Evolutionary conservation across 2,797 vertebrate genomes (phyloP).

Genomic region (Sebastes itinus): DNA sequence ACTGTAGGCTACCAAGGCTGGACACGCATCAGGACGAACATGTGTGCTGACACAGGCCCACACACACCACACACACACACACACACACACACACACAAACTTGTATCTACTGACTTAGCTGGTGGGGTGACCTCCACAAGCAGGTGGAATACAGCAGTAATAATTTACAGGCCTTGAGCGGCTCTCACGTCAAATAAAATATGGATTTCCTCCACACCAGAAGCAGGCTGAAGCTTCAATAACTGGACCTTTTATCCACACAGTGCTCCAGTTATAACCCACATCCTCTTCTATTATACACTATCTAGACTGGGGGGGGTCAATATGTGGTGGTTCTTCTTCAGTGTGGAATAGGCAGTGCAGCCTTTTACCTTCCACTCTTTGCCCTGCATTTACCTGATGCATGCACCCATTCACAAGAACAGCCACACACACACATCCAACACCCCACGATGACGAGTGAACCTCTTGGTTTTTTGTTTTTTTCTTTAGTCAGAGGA

Average conservation of each 20-base stretch:
- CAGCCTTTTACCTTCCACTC: slow-evolving; percentile 9
- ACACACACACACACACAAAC: background rate
- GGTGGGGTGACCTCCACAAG: slow-evolving; percentile 65
- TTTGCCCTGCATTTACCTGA: background rate
- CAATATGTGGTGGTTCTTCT: background rate
- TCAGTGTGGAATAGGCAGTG: background rate
- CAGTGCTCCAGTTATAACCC: slow-evolving; percentile 33
- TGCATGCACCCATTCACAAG: slow-evolving; percentile 15
- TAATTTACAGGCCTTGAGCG: slow-evolving; percentile 75
- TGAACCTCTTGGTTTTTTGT: slow-evolving; percentile 12
- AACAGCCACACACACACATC: slow-evolving; percentile 17
- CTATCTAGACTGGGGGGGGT: slow-evolving; percentile 7
- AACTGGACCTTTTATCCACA: slow-evolving; percentile 59
- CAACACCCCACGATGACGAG: background rate
- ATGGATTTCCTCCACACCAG: slow-evolving; percentile 66
- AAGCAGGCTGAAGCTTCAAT: slow-evolving; percentile 49
- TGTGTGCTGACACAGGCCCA: slow-evolving; percentile 20
- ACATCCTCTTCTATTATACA: slow-evolving; percentile 22
- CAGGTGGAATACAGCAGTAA: slow-evolving; percentile 71
- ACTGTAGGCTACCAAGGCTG: slow-evolving; percentile 12
- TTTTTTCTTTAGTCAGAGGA: background rate
- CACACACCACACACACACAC: background rate
- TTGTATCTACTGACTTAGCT: slow-evolving; percentile 10
- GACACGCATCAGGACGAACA: slow-evolving; percentile 27
- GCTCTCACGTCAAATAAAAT: slow-evolving; percentile 72